A percentile compares a stretch with the other conserved stretches of the same genome.
Evolutionary conservation across 2,888 invertebrate genomes (phyloP).

Genomic region (Incurvaria masculella): DNA sequence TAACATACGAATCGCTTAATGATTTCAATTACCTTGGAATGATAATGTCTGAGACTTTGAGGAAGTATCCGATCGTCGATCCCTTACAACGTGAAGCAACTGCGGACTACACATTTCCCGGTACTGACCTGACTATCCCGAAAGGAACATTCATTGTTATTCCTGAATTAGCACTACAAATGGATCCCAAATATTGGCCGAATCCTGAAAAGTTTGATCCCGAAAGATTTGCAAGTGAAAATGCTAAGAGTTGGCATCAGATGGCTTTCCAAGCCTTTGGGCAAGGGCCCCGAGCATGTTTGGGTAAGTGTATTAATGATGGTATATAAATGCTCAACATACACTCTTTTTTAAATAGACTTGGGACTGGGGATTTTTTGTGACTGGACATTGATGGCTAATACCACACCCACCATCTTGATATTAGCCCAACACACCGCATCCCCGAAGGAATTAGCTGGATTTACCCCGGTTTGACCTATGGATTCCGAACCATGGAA

Average conservation of each 20-base stretch:
- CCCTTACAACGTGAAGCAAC: conserved; percentile 28
- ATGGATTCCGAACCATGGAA: too few species aligned
- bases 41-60: conserved; percentile 36
- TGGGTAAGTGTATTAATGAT: not conserved
- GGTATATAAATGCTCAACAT: too few species aligned
- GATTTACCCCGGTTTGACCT: too few species aligned
- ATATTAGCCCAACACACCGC: too few species aligned
- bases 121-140: conserved; percentile 23
- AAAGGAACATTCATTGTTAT: conserved; percentile 17
- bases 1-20: conserved; percentile 32
- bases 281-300: not conserved
- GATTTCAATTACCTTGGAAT: conserved; percentile 36
- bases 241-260: conserved; percentile 5
- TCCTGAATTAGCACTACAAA: conserved; percentile 3
- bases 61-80: conserved; percentile 39
- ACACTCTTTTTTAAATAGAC: too few species aligned
- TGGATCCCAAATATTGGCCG: conserved; percentile 8
- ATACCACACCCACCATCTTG: too few species aligned
- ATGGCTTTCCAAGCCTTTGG: conserved; percentile 6
- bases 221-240: conserved; percentile 6
- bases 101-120: conserved; percentile 26
- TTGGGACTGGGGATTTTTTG: too few species aligned
- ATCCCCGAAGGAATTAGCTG: too few species aligned
- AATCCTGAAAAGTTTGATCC: conserved; percentile 8
- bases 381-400: too few species aligned